Evolutionary conservation across 2,113 vertebrate species (phyloP).

Genomic region (Pseudopodoces humilis): DNA sequence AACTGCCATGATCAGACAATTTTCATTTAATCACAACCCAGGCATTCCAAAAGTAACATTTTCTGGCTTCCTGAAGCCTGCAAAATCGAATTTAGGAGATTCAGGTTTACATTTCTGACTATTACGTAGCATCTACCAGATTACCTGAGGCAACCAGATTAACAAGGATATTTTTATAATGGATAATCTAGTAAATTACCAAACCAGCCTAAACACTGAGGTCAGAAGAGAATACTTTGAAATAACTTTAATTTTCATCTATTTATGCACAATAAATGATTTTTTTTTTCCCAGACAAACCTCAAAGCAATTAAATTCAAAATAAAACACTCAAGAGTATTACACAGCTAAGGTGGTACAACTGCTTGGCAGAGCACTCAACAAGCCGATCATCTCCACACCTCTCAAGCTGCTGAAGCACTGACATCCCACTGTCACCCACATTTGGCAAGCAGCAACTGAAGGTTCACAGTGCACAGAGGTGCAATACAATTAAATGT

Average conservation of each 20-base stretch:
- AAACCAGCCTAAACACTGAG: neutral
- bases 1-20: neutral
- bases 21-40: neutral
- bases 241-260: neutral
- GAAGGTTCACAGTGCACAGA: neutral
- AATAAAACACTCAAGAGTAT: neutral
- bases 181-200: neutral
- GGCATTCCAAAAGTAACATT: conserved; percentile 4
- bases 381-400: neutral
- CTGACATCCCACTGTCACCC: neutral
- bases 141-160: conserved; percentile 3
- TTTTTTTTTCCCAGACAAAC: neutral
- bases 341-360: neutral
- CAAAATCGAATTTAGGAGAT: neutral
- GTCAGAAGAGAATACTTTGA: neutral
- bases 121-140: neutral
- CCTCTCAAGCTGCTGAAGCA: neutral
- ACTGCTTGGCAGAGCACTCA: neutral
- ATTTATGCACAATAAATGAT: neutral
- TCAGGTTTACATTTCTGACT: conserved; percentile 5
- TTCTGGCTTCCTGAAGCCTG: neutral
- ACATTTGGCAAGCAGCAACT: neutral
- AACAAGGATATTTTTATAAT: conserved; percentile 33
- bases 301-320: neutral
- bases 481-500: neutral